phyloP scores from a whole-genome alignment of 2,113 vertebrate genomes.

The Vireo altiloquus region DNA sequence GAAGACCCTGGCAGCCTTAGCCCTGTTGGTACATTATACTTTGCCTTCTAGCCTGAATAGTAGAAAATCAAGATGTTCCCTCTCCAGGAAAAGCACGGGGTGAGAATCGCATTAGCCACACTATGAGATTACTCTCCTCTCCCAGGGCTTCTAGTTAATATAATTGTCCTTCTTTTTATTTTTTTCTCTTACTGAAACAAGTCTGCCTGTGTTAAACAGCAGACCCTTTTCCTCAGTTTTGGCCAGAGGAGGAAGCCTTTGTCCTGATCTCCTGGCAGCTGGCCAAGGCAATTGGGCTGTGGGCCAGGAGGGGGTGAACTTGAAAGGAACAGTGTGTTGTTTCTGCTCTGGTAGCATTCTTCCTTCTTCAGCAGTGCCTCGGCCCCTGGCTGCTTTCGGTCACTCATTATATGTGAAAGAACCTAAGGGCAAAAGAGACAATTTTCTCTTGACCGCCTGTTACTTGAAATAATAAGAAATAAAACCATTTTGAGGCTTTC shows the following conservation, averaged over 20 bases:
- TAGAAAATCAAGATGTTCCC: not conserved
- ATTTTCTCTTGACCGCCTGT: constrained; percentile 8
- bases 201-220: constrained; percentile 60
- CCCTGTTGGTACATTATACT: not conserved
- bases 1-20: not conserved
- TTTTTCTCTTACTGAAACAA: constrained; percentile 46
- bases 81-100: not conserved
- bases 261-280: constrained; percentile 26
- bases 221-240: constrained; percentile 10
- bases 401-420: constrained; percentile 21
- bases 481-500: not conserved
- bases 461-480: constrained; percentile 23
- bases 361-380: constrained; percentile 30
- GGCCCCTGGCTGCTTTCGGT: constrained; percentile 29
- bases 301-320: constrained; percentile 53
- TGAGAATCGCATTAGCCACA: constrained; percentile 37
- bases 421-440: constrained; percentile 14
- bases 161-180: constrained; percentile 18
- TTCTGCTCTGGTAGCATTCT: constrained; percentile 57
- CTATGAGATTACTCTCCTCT: constrained; percentile 16
- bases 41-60: not conserved
- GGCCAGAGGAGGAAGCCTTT: constrained; percentile 56
- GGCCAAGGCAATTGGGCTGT: constrained; percentile 8
- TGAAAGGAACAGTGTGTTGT: constrained; percentile 62
- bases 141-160: constrained; percentile 23